These are phyloP conservation scores for Xylocopa sonorina DNA, from an alignment of 1,140 invertebrate genomes.

Conservation along the genomic window DNA sequence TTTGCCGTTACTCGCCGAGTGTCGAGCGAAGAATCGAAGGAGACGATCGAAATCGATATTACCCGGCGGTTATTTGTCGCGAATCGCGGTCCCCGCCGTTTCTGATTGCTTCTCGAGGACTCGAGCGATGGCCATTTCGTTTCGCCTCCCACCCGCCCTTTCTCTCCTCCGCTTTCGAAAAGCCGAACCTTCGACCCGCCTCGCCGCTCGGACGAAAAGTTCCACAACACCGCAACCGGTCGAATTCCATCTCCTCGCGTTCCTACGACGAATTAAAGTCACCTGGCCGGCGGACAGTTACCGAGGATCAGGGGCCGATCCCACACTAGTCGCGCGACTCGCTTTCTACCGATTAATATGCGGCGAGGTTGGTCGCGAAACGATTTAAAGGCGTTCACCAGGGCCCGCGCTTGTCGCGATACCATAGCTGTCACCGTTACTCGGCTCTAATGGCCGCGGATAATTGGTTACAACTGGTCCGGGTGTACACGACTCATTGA, in stretches of 20 bases:
- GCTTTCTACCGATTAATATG: slow-evolving; percentile 72
- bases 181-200: not conserved
- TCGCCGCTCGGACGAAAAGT: not conserved
- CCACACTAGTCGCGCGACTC: slow-evolving; percentile 11
- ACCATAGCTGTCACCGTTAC: slow-evolving; percentile 37
- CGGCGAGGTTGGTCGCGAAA: slow-evolving; percentile 30
- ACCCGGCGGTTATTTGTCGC: slow-evolving; percentile 33
- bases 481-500: slow-evolving; percentile 37
- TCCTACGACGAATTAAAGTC: not conserved
- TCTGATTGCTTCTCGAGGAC: slow-evolving; percentile 6
- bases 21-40: not conserved
- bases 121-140: not conserved
- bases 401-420: slow-evolving; percentile 29
- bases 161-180: not conserved
- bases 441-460: slow-evolving; percentile 45
- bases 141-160: not conserved
- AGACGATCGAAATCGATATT: slow-evolving; percentile 21
- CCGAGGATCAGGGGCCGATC: slow-evolving; percentile 8
- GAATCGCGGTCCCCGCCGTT: not conserved
- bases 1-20: slow-evolving; percentile 17
- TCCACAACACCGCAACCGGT: not conserved
- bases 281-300: not conserved
- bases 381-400: slow-evolving; percentile 53
- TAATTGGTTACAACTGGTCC: slow-evolving; percentile 57
- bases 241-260: not conserved